Evolutionary conservation across 2,113 vertebrate species (phyloP).

Genomic region (Charina bottae): DNA sequence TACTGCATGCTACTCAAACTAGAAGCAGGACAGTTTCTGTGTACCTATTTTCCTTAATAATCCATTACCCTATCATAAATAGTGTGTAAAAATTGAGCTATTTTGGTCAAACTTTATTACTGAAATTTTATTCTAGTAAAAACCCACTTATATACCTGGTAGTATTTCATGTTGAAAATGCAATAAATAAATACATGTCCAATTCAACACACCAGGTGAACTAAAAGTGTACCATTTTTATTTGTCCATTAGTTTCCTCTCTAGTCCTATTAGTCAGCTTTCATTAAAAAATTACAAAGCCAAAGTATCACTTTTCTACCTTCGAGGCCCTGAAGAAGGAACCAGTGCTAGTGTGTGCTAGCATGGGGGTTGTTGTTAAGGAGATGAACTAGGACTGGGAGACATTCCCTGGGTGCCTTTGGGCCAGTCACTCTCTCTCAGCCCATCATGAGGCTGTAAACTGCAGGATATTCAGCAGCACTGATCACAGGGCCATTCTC

Average conservation of each 20-base stretch:
- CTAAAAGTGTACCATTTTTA: not conserved
- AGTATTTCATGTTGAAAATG: not conserved
- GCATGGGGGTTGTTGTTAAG: not conserved
- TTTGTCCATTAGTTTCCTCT: not conserved
- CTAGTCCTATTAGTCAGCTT: not conserved
- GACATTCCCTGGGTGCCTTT: not conserved
- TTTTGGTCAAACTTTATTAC: not conserved
- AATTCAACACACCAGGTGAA: not conserved
- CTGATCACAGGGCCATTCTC: not conserved
- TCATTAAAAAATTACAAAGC: constrained; percentile 12
- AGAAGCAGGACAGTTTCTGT: not conserved
- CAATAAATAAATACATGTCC: not conserved
- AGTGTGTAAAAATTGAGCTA: not conserved
- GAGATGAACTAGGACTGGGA: not conserved
- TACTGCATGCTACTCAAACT: not conserved
- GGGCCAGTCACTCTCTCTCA: not conserved
- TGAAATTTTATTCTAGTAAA: not conserved
- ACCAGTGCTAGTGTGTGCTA: not conserved
- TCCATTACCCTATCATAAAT: not conserved
- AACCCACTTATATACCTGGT: not conserved
- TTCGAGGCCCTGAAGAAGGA: not conserved
- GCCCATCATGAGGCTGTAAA: not conserved
- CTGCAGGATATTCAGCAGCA: not conserved
- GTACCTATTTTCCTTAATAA: not conserved
- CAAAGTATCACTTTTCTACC: constrained; percentile 12